Percentiles rank a stretch among this genome's conserved stretches.
phyloP scores from a whole-genome alignment of 1,140 invertebrate genomes.

The Pentalonia nigronervosa region DNA sequence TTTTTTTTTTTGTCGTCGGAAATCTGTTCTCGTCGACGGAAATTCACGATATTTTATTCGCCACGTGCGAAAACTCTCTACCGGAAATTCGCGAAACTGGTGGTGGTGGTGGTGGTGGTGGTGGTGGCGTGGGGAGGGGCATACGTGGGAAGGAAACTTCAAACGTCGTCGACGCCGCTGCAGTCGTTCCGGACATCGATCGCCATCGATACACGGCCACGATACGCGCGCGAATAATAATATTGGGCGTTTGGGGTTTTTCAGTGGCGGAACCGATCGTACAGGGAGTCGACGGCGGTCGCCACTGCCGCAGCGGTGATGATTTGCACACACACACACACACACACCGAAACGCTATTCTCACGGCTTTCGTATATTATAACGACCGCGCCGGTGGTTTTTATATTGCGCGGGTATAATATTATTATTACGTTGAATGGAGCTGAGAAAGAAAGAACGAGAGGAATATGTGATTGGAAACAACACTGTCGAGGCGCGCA shows the following conservation, averaged over 20 bases:
- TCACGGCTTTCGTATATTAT: conserved; percentile 42
- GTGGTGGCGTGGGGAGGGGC: no score
- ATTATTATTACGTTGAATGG: background rate
- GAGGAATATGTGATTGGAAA: conserved; percentile 48
- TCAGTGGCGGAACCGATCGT: background rate
- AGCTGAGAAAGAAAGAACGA: no score
- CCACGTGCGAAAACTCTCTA: background rate
- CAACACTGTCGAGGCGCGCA: background rate
- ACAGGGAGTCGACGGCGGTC: background rate
- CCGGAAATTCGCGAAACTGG: background rate
- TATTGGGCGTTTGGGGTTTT: background rate
- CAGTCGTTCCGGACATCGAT: conserved; percentile 30
- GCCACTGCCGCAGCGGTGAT: background rate
- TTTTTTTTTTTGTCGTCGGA: no score
- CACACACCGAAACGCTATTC: background rate
- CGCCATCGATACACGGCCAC: background rate
- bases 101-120: no score
- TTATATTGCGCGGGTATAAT: background rate
- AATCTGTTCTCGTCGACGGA: no score
- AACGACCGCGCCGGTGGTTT: conserved; percentile 3
- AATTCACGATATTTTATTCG: no score
- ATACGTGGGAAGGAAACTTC: background rate
- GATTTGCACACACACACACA: background rate
- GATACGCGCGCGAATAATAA: background rate
- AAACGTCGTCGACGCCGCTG: background rate